Evolutionary conservation across 2,797 vertebrate species (phyloP).

Genomic region (Anas acuta): DNA sequence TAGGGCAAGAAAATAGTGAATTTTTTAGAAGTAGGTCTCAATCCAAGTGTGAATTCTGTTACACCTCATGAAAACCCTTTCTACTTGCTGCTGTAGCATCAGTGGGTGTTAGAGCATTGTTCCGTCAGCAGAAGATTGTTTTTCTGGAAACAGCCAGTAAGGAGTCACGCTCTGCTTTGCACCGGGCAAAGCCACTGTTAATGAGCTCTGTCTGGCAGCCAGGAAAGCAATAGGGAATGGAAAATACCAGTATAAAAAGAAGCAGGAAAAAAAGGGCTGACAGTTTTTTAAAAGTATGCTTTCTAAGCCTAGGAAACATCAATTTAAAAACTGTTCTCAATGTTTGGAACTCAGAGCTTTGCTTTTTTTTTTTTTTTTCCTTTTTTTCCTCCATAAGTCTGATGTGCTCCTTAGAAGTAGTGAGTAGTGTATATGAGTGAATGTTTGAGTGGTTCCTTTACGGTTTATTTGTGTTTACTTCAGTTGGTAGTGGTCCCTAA

Average conservation of each 20-base stretch:
- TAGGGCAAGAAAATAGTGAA: background rate
- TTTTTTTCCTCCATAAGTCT: background rate
- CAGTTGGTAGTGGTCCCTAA: background rate
- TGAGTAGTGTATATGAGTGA: background rate
- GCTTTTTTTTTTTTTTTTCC: background rate
- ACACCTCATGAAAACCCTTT: background rate
- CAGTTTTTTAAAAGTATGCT: background rate
- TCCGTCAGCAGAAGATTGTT: slow-evolving; percentile 15
- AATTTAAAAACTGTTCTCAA: background rate
- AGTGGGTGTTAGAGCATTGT: background rate
- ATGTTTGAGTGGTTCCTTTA: background rate
- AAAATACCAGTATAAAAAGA: slow-evolving; percentile 25
- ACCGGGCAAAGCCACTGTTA: slow-evolving; percentile 14
- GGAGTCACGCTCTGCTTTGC: background rate
- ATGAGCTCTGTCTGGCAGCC: background rate
- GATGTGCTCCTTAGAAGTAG: background rate
- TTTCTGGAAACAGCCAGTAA: background rate
- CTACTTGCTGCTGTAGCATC: background rate
- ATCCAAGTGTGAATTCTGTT: background rate
- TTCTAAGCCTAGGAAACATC: background rate
- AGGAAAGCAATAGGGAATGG: slow-evolving; percentile 10
- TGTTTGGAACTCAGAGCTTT: background rate
- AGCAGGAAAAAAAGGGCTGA: background rate
- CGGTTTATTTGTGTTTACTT: background rate
- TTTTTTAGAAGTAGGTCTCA: background rate